These are phyloP conservation scores for Myanophis thanlyinensis DNA, from an alignment of 2,113 vertebrate species.

Conservation along the genomic window DNA sequence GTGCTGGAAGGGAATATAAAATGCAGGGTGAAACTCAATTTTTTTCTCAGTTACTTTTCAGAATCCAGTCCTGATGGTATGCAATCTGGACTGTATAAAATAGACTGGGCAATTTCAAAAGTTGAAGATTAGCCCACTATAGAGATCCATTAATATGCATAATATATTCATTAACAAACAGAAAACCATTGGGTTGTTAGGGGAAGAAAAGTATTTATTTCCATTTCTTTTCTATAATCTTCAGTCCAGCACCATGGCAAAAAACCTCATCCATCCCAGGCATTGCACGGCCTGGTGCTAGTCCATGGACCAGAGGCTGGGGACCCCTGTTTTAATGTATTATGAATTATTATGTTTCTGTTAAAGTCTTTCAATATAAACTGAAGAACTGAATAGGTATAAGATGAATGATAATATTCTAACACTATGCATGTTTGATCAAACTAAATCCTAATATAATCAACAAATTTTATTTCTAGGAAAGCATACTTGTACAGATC, in stretches of 20 bases:
- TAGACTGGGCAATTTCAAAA: background rate
- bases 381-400: background rate
- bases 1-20: background rate
- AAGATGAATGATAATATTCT: background rate
- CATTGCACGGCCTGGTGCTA: no score
- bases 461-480: background rate
- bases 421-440: background rate
- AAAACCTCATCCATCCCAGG: background rate
- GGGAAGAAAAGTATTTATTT: background rate
- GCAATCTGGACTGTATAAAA: background rate
- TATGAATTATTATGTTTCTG: background rate
- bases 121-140: background rate
- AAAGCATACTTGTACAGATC: background rate
- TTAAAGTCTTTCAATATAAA: background rate
- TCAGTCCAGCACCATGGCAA: background rate
- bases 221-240: background rate
- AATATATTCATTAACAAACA: background rate
- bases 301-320: no score
- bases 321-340: background rate
- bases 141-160: background rate
- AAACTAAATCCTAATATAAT: background rate
- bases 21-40: background rate
- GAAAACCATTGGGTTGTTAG: background rate
- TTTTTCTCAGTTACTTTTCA: background rate
- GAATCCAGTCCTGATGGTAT: background rate